Evolutionary conservation across 1,140 invertebrate genomes (phyloP), one percentile per base, ranked within the genome.

Genomic region (Magallana gigas): DNA sequence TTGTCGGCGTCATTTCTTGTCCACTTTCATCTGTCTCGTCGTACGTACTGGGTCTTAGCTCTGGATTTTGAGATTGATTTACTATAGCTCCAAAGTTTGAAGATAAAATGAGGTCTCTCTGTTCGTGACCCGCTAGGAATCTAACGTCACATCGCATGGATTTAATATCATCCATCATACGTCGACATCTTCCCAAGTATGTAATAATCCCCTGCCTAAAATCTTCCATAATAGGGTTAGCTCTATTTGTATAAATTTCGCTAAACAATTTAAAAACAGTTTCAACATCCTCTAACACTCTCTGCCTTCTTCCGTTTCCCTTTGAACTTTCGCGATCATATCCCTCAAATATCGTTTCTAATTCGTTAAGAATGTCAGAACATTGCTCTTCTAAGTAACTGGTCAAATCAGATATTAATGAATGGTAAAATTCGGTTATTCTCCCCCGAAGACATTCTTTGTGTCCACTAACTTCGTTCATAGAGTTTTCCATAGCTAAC

Each of bases 1-100:
- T 23, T 68, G 64, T 23, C 6, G 16, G 3, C 3, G n/a, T 29
- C 11, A 11, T 71, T 23, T 18, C n/a, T 29, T 18, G 23, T 11
- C 68, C 11, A 11, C 36, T 29, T 23, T 71, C 68, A 23, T 11
- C 8, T 4, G 11, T 23, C 23, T 71, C 36, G 23, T 9, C 36
- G 23, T 71, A 11, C 8, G 23, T 29, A 23, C 7, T 11, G 8
- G 23, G 8, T 18, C 36, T 5, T 4, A 4, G 36, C 36, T 48
- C 36, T 48, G 36, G 36, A 5, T 48, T 48, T 48, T 48, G 36
- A 5, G 18, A 29, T 71, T 71, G 68, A 23, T 71, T 29, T 29
- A 71, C 68, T 71, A 71, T 29, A 71, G 68, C 68, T 11, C 68
- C 68, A 29, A 71, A 71, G 29, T 71, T 71, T 11, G 68, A 29